Percentiles rank a stretch among this genome's conserved stretches.
These are phyloP conservation scores for Euphydryas editha DNA, from an alignment of 2,888 invertebrate species.

Conservation along the genomic window DNA sequence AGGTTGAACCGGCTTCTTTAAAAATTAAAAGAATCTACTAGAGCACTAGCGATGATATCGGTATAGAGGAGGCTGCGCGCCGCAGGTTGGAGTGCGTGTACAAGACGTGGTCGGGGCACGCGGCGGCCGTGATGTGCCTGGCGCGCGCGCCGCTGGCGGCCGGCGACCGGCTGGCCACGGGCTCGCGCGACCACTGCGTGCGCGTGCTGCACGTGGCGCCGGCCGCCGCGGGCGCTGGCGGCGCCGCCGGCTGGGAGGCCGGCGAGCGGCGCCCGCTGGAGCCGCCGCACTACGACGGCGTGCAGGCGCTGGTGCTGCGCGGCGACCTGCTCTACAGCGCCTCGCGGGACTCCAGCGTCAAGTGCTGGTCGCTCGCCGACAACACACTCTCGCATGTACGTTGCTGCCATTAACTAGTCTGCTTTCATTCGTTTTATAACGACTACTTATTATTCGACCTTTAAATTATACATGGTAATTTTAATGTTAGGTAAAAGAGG, in stretches of 20 bases:
- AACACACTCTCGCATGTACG: constrained; percentile 83
- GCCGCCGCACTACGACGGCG: constrained; percentile 96
- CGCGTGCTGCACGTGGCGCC: constrained; percentile 78
- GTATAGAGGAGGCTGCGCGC: neutral
- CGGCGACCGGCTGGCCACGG: constrained; percentile 89
- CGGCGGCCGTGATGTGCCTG: constrained; percentile 93
- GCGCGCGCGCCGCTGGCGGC: constrained; percentile 78
- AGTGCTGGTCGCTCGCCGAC: constrained; percentile 89
- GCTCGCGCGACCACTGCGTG: constrained; percentile 94
- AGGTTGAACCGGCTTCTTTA: no score
- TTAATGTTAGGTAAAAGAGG: neutral
- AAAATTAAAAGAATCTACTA: no score
- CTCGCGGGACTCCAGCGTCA: constrained; percentile 93
- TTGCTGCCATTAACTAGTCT: constrained; percentile 12
- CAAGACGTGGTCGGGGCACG: constrained; percentile 90
- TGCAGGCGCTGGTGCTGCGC: constrained; percentile 89
- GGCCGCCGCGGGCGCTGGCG: constrained; percentile 25
- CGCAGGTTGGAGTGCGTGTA: constrained; percentile 86
- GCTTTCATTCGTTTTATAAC: no score
- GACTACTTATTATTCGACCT: neutral
- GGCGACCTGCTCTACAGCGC: constrained; percentile 90
- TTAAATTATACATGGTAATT: no score
- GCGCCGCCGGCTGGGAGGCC: constrained; percentile 70
- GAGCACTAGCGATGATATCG: neutral
- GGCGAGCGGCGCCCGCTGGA: constrained; percentile 86